Conservation (phyloP, 2,797 vertebrate species). For the Alcedo atthis region DNA sequence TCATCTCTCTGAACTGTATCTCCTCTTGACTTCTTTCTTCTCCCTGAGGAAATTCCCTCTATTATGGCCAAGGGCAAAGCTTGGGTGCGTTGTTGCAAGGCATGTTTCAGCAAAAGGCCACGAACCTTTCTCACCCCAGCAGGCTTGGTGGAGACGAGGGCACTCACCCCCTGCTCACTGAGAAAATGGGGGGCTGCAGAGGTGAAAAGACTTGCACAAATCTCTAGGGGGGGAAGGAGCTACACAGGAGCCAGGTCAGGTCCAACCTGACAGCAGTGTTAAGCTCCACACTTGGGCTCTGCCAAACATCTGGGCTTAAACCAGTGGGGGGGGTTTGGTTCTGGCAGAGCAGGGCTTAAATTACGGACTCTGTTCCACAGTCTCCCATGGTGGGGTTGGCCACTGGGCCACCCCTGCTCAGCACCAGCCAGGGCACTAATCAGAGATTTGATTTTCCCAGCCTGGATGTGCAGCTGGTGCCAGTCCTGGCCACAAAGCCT, state of each 20-base stretch:
- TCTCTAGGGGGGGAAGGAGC: rapidly evolving
- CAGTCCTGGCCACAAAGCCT: rapidly evolving
- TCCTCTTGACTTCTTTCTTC: neutral
- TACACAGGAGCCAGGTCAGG: neutral
- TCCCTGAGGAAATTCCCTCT: constrained; percentile 11
- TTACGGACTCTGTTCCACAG: neutral
- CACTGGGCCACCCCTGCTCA: neutral
- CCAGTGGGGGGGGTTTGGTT: rapidly evolving
- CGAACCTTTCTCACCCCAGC: neutral
- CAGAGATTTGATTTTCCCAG: neutral
- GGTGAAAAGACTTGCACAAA: neutral
- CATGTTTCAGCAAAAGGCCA: neutral
- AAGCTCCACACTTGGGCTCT: neutral
- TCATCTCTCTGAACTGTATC: neutral
- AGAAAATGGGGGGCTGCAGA: neutral
- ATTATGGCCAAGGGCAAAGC: neutral
- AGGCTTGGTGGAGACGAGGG: neutral
- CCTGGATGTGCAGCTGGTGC: neutral
- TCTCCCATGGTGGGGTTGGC: rapidly evolving
- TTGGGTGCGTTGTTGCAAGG: neutral
- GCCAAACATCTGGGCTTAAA: neutral
- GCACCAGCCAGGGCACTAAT: neutral
- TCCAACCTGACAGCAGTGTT: neutral
- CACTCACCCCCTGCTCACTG: neutral
- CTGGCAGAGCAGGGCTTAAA: neutral